Conservation (phyloP, 1,140 invertebrate species). For the Eueides isabella region DNA sequence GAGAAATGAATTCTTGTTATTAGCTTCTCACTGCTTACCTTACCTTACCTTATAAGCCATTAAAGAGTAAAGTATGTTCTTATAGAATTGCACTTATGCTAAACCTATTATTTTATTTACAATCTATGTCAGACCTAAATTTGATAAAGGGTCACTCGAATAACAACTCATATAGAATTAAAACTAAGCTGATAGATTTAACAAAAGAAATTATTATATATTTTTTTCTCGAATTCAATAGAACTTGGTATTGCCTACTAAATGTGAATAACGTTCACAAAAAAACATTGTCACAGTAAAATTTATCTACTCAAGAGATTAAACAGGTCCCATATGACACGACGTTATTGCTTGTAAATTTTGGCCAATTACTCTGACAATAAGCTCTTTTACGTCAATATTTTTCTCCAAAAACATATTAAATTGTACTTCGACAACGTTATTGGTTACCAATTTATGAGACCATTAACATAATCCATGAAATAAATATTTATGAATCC, state of each 20-base stretch:
- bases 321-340: slow-evolving; percentile 18
- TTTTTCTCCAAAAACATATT: slow-evolving; percentile 18
- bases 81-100: no score
- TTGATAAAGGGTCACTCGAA: not conserved
- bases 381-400: slow-evolving; percentile 19
- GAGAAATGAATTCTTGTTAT: no score
- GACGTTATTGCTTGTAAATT: slow-evolving; percentile 34
- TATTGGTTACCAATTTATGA: not conserved
- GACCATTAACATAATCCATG: not conserved
- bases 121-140: not conserved
- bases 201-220: not conserved
- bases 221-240: no score
- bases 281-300: no score
- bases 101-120: no score
- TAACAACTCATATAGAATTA: not conserved
- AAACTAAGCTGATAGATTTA: not conserved
- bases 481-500: not conserved
- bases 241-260: no score
- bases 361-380: slow-evolving; percentile 21
- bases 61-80: no score
- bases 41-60: no score
- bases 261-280: no score
- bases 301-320: slow-evolving; percentile 18
- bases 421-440: slow-evolving; percentile 5
- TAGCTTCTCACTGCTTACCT: no score